Conservation (phyloP, 1,140 invertebrate genomes). For the Penaeus vannamei region DNA sequence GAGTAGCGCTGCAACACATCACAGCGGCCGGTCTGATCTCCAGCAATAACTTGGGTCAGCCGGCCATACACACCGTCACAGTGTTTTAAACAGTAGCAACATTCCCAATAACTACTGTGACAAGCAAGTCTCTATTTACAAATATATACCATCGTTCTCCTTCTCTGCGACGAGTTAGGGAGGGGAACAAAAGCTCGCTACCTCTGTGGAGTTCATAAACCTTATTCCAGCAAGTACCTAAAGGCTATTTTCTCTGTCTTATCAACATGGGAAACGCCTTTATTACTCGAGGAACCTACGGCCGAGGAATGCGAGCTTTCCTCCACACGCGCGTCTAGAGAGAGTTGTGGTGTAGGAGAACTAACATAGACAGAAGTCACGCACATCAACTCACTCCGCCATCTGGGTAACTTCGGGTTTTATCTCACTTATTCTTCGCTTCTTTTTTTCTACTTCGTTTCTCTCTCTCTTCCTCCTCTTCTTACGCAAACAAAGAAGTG, state of each 20-base stretch:
- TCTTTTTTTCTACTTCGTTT: too few species aligned
- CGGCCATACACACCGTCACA: constrained; percentile 6
- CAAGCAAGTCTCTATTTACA: constrained; percentile 37
- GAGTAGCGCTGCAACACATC: constrained; percentile 17
- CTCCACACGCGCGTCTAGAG: not conserved
- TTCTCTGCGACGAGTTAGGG: not conserved
- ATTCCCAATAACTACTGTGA: constrained; percentile 31
- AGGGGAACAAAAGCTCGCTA: too few species aligned
- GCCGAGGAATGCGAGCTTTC: too few species aligned
- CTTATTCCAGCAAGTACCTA: too few species aligned
- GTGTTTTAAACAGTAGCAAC: constrained; percentile 35
- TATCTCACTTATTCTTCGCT: too few species aligned
- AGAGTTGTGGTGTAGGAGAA: constrained; percentile 19
- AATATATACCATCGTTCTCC: constrained; percentile 30
- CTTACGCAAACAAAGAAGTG: too few species aligned
- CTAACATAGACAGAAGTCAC: constrained; percentile 10
- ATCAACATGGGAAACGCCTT: too few species aligned
- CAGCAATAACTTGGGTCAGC: constrained; percentile 47
- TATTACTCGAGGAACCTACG: too few species aligned
- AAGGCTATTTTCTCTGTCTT: too few species aligned
- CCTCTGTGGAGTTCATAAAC: too few species aligned
- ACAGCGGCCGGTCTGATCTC: constrained; percentile 35
- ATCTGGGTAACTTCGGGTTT: not conserved
- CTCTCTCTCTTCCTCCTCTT: too few species aligned
- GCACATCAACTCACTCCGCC: constrained; percentile 3